Base-by-base conservation (phyloP, 2,113 vertebrate genomes). In the Lontra canadensis region DNA sequence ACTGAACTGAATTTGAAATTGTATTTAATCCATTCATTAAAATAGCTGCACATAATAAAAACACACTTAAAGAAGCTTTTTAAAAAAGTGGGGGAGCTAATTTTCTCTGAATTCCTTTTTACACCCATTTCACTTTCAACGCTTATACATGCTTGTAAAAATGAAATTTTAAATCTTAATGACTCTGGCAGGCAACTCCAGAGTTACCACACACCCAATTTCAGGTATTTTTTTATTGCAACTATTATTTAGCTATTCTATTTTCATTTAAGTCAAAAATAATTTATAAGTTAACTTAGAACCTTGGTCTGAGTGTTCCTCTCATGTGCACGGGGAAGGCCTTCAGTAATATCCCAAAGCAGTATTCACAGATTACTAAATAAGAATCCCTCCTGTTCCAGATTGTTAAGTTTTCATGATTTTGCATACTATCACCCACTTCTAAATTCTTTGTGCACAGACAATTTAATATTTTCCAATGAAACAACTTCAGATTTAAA, bases 1-100 rank as follows among this genome's bases (percentile, higher is more conserved):
- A 96, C 84, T 98, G 98, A 98, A 97, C 98, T 98, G 96, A 99
- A 98, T 79, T 3, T 97, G 94, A 98, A 98, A 97, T 97, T 98
- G 92, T 78, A 98, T 93, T 98, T 96, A 94, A 93, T 91, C 13
- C 34, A 85, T 61, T 97, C 90, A 95, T 83, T 96, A 87, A 71
- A 97, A 96, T 29, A 97, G 55, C 26, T 89, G 87, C 57, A 88
- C 8, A 21, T 90, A 98, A 97, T 82, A 82, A 97, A 52, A 94
- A 23, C 93, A 82, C 39, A 82, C 39, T 90, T 59, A 69, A 82
- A 94, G 39, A 1, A 67, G 10, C 29, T 89, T 89, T 97, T 91
- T 59, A 52, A 94, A 98, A 85, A 80, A 74, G 57, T 76, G 31
- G 9, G 23, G 7, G 21, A 36, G 18, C 10, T 93, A 88, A 93